Conservation (phyloP, 2,888 invertebrate species). For the Troides aeacus region DNA sequence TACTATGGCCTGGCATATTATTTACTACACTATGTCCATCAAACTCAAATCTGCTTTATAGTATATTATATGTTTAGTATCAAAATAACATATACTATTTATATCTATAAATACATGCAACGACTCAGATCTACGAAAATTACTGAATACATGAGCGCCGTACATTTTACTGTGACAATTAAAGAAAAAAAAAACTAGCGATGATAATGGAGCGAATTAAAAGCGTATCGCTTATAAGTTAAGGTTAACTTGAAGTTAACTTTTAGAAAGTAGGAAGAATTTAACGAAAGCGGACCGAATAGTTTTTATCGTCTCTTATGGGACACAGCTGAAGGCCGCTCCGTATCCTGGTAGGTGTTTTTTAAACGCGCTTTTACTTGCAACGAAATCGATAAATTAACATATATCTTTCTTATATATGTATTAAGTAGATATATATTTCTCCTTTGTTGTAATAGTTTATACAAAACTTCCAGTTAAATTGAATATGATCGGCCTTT, state of each 20-base stretch:
- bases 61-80: too few species aligned
- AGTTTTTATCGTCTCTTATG: slow-evolving; percentile 17
- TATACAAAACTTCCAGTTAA: too few species aligned
- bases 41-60: too few species aligned
- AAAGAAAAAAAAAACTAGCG: neutral
- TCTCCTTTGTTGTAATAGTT: too few species aligned
- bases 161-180: neutral
- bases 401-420: neutral
- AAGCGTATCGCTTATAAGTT: slow-evolving; percentile 1
- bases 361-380: neutral
- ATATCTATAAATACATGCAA: too few species aligned
- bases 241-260: slow-evolving; percentile 28
- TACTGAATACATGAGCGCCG: neutral
- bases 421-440: neutral
- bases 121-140: too few species aligned
- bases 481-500: too few species aligned
- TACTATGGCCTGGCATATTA: too few species aligned
- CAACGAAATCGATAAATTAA: neutral
- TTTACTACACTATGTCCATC: too few species aligned
- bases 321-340: slow-evolving; percentile 14
- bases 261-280: slow-evolving; percentile 28
- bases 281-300: slow-evolving; percentile 24
- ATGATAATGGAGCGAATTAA: slow-evolving; percentile 10
- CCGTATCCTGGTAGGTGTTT: slow-evolving; percentile 20
- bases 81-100: too few species aligned